Conservation (phyloP, 1,140 invertebrate species). For the Anthonomus grandis region DNA sequence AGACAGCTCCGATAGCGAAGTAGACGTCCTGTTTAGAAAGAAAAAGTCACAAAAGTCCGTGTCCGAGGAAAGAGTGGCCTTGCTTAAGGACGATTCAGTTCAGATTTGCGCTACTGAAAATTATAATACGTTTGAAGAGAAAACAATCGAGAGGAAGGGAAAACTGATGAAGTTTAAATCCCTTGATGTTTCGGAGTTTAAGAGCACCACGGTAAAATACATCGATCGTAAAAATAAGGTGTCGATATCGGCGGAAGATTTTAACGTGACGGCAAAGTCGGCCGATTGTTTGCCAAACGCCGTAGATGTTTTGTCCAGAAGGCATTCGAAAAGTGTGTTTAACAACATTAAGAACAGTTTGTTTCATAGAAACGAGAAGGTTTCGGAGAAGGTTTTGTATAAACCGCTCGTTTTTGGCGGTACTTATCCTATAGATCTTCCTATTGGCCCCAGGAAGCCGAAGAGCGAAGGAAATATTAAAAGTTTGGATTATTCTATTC, state of each 20-base stretch:
- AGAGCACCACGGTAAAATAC: constrained; percentile 38
- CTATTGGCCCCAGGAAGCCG: constrained; percentile 38
- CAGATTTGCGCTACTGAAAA: constrained; percentile 41
- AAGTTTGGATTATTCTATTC: constrained; percentile 4
- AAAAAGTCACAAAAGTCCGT: constrained; percentile 16
- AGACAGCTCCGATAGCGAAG: constrained; percentile 39
- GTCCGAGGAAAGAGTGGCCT: constrained; percentile 42
- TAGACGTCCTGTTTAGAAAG: neutral
- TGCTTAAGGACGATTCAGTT: constrained; percentile 42
- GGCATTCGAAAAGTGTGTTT: constrained; percentile 40
- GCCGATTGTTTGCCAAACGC: constrained; percentile 59
- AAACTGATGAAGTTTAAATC: constrained; percentile 45
- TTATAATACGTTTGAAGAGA: constrained; percentile 46
- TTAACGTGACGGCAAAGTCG: constrained; percentile 40
- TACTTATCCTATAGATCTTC: constrained; percentile 75
- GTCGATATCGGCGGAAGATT: constrained; percentile 42
- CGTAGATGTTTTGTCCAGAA: constrained; percentile 58
- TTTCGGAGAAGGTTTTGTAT: constrained; percentile 45
- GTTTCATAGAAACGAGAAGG: constrained; percentile 35
- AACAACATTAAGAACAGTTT: constrained; percentile 44
- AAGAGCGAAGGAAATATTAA: constrained; percentile 16
- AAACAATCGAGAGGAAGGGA: constrained; percentile 34
- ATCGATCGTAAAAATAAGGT: constrained; percentile 38
- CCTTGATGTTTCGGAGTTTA: constrained; percentile 36
- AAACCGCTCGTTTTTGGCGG: constrained; percentile 74